Evolutionary conservation across 1,140 invertebrate genomes (phyloP).

Genomic region (Uloborus diversus): DNA sequence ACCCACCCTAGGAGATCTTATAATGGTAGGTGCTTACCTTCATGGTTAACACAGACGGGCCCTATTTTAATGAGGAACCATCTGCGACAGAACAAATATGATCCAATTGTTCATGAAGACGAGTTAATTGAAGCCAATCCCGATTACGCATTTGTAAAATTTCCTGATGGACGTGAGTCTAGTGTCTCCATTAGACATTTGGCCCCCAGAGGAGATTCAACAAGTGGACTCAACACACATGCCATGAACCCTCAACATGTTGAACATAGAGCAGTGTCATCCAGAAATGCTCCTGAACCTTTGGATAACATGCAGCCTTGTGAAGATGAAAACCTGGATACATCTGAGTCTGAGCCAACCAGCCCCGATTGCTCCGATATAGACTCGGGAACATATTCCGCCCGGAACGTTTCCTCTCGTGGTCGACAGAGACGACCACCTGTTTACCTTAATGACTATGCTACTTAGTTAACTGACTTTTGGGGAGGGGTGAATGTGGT

Average conservation of each 20-base stretch:
- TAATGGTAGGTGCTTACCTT: neutral
- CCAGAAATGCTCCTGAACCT: neutral
- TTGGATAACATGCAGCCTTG: neutral
- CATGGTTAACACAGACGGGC: neutral
- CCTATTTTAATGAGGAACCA: neutral
- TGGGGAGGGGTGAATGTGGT: constrained; percentile 5
- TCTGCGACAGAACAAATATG: neutral
- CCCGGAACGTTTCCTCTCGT: neutral
- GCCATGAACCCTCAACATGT: neutral
- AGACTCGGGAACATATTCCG: neutral
- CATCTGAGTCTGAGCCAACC: neutral
- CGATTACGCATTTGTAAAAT: neutral
- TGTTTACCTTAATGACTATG: neutral
- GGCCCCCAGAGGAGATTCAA: constrained; percentile 8
- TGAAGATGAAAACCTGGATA: neutral
- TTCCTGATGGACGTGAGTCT: constrained; percentile 12
- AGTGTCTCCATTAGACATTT: constrained; percentile 4
- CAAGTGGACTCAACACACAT: neutral
- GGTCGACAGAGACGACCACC: neutral
- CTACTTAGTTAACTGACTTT: neutral
- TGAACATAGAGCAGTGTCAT: neutral
- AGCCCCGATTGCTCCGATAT: neutral
- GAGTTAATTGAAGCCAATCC: neutral
- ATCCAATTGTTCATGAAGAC: neutral
- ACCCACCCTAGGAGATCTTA: neutral